Conservation (phyloP, 2,888 invertebrate genomes). For the Drosophila mayaguana region DNA sequence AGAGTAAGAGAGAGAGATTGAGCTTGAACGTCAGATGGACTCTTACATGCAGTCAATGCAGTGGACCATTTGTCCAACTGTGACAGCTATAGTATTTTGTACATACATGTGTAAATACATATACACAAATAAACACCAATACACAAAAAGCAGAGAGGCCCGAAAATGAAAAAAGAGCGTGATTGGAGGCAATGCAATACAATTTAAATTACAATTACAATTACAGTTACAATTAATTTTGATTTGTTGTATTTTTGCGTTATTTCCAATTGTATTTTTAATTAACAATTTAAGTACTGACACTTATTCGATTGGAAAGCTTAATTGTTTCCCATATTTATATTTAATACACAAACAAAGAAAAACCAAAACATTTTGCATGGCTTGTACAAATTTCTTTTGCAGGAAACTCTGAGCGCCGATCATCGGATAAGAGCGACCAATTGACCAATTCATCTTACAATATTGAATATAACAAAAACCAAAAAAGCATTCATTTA, state of each 20-base stretch:
- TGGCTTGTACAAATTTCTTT: slow-evolving; percentile 85
- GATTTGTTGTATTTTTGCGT: neutral
- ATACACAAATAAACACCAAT: neutral
- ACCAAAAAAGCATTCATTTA: slow-evolving; percentile 85
- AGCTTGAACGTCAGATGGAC: neutral
- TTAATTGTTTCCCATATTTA: slow-evolving; percentile 26
- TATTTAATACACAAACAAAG: slow-evolving; percentile 30
- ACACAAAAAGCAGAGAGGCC: neutral
- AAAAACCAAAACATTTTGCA: slow-evolving; percentile 78
- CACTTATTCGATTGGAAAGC: slow-evolving; percentile 25
- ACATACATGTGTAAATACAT: slow-evolving; percentile 1
- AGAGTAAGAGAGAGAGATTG: slow-evolving; percentile 9
- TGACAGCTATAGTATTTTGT: slow-evolving; percentile 10
- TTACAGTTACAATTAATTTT: slow-evolving; percentile 8
- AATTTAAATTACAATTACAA: slow-evolving; percentile 10
- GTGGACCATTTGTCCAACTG: slow-evolving; percentile 48
- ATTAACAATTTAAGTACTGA: slow-evolving; percentile 11
- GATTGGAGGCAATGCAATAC: slow-evolving; percentile 10
- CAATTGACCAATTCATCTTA: slow-evolving; percentile 84
- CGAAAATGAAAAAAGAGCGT: slow-evolving; percentile 2
- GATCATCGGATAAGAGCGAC: slow-evolving; percentile 85
- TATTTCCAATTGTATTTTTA: slow-evolving; percentile 12
- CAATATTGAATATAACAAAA: slow-evolving; percentile 84
- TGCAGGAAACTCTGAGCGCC: slow-evolving; percentile 85
- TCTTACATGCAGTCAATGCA: slow-evolving; percentile 33